Evolutionary conservation across 2,888 invertebrate species (phyloP).

Genomic region (Neoascia interrupta): DNA sequence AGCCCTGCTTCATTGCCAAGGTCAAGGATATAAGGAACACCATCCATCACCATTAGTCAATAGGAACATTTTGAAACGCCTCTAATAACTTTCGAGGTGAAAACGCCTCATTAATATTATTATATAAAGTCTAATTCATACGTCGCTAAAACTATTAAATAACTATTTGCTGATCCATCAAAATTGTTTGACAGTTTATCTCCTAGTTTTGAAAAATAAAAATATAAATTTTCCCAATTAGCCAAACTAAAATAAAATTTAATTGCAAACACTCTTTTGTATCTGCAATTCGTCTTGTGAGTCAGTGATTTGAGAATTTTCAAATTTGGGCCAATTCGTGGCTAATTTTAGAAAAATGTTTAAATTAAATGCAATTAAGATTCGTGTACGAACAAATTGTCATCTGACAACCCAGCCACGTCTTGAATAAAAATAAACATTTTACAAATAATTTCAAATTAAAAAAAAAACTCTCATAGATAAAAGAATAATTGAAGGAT

Average conservation of each 20-base stretch:
- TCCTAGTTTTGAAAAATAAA: neutral
- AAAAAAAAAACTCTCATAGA: constrained; percentile 19
- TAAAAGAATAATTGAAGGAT: too few species aligned
- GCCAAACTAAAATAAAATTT: too few species aligned
- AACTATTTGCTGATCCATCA: constrained; percentile 26
- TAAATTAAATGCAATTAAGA: constrained; percentile 20
- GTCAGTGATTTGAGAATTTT: constrained; percentile 39
- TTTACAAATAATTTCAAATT: constrained; percentile 9
- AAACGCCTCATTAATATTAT: constrained; percentile 27
- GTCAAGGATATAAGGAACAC: constrained; percentile 46
- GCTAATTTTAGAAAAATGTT: constrained; percentile 41
- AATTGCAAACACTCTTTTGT: too few species aligned
- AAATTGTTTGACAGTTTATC: constrained; percentile 5
- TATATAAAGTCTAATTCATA: constrained; percentile 3
- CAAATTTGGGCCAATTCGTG: constrained; percentile 43
- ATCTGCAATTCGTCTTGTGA: constrained; percentile 31
- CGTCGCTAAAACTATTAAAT: constrained; percentile 25
- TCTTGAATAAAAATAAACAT: constrained; percentile 40
- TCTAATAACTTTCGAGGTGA: neutral
- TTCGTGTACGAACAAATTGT: constrained; percentile 27
- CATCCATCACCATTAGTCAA: too few species aligned
- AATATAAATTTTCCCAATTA: constrained; percentile 9
- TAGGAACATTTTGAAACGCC: neutral
- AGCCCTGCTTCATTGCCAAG: constrained; percentile 63
- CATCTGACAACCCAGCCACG: constrained; percentile 47